Base-by-base conservation (phyloP, 2,888 invertebrate species). In the Melipona beecheii region DNA sequence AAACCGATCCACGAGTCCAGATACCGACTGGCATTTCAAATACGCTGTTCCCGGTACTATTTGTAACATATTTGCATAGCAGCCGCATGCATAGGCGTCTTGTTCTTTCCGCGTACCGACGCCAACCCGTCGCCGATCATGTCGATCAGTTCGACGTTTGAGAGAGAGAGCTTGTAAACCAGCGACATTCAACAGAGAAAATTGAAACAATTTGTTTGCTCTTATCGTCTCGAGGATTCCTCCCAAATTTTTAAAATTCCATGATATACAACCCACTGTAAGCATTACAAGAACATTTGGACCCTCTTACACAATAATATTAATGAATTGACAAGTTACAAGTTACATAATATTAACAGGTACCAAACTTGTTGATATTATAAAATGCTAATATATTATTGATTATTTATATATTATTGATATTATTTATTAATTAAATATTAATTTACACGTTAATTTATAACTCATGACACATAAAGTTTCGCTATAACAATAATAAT, bases 1-100 rank as follows among this genome's bases (percentile, higher is more conserved):
- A 86, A 86, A 86, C 83, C 83, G 86, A 86, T 83, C 78, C 83
- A 84, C 86, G 86, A 86, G 79, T 58, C 54, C 36, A 75, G 85
- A 85, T 85, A 85, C 68, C 54, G 17, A 15, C 75, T 80, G 75
- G 75, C 86, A 83, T 83, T 78, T 83, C 70, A 60, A 82, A 86
- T 75, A 75, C 54, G 69, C 83, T 65, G 65, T 85, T 85, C 85
- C 64, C 56, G 80, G 80, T 85, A 84, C 81, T 77, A 84, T 84
- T 85, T 84, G 84, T 84, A 79, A 85, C 85, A 71, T 77, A 84
- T 84, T 75, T 77, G 78, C 85, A 85, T 83, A 76, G 74, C 54
- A 11, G 64, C 19, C 43, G 24, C 50, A n/a, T 73, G 62, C 60
- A 73, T 31, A 15, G 36, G 11, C 69, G 56, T 62, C 54, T 73